A percentile compares a stretch with the other conserved stretches of the same genome.
phyloP scores from a whole-genome alignment of 1,140 invertebrate species.

The Panagrolaimus sp. region DNA sequence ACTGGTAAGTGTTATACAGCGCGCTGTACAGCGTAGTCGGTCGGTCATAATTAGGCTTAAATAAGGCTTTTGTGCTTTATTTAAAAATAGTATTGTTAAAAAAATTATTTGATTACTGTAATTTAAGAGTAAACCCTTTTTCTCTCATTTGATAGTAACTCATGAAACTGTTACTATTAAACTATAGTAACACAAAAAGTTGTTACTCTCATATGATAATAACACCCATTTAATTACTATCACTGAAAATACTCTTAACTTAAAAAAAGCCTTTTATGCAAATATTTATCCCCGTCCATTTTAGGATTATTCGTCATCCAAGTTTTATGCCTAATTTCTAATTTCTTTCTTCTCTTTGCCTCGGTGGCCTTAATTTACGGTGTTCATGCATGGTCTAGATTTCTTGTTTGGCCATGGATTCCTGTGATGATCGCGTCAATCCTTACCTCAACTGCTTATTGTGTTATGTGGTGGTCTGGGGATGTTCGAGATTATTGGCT shows the following conservation, averaged over 20 bases:
- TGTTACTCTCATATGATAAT: not conserved
- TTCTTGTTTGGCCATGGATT: conserved; percentile 54
- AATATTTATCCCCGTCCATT: conserved; percentile 25
- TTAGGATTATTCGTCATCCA: conserved; percentile 57
- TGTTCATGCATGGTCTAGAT: conserved; percentile 55
- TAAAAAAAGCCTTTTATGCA: not conserved
- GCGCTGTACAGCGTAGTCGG: not conserved
- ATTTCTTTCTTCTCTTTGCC: conserved; percentile 56
- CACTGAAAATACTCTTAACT: no score
- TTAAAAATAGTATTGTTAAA: not conserved
- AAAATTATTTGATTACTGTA: not conserved
- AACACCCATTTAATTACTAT: no score
- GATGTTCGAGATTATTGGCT: conserved; percentile 59
- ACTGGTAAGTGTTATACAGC: conserved; percentile 35
- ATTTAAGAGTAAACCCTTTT: not conserved
- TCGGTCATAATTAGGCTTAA: no score
- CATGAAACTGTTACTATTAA: no score
- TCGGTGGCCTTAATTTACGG: conserved; percentile 54
- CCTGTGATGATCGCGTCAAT: conserved; percentile 52
- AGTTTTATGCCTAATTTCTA: conserved; percentile 53
- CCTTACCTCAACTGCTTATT: conserved; percentile 54
- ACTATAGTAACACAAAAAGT: no score
- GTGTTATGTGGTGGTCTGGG: conserved; percentile 55
- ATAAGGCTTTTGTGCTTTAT: no score
- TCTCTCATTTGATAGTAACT: conserved; percentile 10